Evolutionary conservation across 2,888 invertebrate genomes (phyloP).

Genomic region (Selenia dentaria): DNA sequence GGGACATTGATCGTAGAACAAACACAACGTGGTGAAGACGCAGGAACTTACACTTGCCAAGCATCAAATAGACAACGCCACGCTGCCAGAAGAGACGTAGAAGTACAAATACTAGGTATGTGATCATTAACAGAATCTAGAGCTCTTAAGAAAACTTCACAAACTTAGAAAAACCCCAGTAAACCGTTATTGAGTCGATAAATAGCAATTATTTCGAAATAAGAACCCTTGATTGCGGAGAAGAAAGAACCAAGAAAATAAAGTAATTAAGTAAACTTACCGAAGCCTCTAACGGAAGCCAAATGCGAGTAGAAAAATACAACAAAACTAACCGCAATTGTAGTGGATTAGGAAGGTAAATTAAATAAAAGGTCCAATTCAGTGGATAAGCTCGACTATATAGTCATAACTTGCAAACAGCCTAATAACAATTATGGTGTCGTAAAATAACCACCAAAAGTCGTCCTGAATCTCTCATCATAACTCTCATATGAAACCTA

Average conservation of each 20-base stretch:
- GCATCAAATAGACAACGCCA: slow-evolving; percentile 93
- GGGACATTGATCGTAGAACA: slow-evolving; percentile 94
- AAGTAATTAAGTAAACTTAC: slow-evolving; percentile 15
- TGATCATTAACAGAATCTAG: slow-evolving; percentile 8
- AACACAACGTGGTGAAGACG: slow-evolving; percentile 93
- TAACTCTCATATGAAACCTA: slow-evolving; percentile 1
- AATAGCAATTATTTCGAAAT: slow-evolving; percentile 21
- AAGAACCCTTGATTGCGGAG: slow-evolving; percentile 10
- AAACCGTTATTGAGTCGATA: slow-evolving; percentile 10
- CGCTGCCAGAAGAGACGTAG: slow-evolving; percentile 90
- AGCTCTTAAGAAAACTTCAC: background rate
- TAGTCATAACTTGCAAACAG: slow-evolving; percentile 2
- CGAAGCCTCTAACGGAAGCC: slow-evolving; percentile 4
- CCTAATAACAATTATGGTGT: slow-evolving; percentile 12
- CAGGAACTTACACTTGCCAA: slow-evolving; percentile 95
- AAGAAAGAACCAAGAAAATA: slow-evolving; percentile 8
- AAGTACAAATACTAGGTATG: slow-evolving; percentile 89
- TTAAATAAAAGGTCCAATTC: slow-evolving; percentile 12
- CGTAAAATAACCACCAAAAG: slow-evolving; percentile 11
- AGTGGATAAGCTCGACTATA: slow-evolving; percentile 1
- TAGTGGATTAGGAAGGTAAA: slow-evolving; percentile 4
- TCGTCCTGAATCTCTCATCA: background rate
- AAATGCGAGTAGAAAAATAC: slow-evolving; percentile 2
- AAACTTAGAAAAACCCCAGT: slow-evolving; percentile 8
- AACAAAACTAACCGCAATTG: slow-evolving; percentile 3